A percentile compares a stretch with the other conserved stretches of the same genome.
Conservation (phyloP, 2,797 vertebrate genomes). For the Selene dorsalis region DNA sequence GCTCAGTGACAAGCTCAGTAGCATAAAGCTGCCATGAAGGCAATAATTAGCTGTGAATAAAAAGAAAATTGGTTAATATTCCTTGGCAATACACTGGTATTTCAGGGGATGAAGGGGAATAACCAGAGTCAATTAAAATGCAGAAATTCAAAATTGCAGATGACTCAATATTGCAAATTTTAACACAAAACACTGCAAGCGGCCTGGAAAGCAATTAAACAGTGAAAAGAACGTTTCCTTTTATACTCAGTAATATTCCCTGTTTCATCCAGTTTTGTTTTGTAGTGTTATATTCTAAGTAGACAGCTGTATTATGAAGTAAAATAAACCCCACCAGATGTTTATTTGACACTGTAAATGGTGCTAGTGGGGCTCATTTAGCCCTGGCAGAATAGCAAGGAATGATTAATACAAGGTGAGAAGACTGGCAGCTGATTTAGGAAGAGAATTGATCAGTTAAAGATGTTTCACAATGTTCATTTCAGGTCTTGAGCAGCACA, state of each 20-base stretch:
- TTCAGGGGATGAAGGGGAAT: constrained; percentile 9
- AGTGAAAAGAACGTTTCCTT: not conserved
- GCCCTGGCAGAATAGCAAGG: constrained; percentile 6
- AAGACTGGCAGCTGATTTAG: not conserved
- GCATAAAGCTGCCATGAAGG: constrained; percentile 15
- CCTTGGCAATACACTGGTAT: constrained; percentile 14
- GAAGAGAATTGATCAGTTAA: constrained; percentile 1
- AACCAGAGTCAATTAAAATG: constrained; percentile 3
- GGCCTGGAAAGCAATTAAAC: not conserved
- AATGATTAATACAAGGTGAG: constrained; percentile 16
- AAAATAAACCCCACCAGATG: not conserved
- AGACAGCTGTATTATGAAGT: constrained; percentile 8
- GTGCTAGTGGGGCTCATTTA: constrained; percentile 1
- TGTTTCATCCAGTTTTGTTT: not conserved
- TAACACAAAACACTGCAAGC: not conserved
- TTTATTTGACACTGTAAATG: constrained; percentile 15
- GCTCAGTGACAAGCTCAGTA: constrained; percentile 13
- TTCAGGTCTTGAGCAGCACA: not conserved
- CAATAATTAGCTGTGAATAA: constrained; percentile 22
- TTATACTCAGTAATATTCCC: constrained; percentile 1
- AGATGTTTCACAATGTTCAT: constrained; percentile 6
- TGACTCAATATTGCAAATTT: constrained; percentile 1
- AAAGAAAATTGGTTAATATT: constrained; percentile 25
- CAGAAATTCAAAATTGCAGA: constrained; percentile 5
- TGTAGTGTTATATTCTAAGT: not conserved